Conservation (phyloP, 2,797 vertebrate species). For the Tympanoctomys barrerae region DNA sequence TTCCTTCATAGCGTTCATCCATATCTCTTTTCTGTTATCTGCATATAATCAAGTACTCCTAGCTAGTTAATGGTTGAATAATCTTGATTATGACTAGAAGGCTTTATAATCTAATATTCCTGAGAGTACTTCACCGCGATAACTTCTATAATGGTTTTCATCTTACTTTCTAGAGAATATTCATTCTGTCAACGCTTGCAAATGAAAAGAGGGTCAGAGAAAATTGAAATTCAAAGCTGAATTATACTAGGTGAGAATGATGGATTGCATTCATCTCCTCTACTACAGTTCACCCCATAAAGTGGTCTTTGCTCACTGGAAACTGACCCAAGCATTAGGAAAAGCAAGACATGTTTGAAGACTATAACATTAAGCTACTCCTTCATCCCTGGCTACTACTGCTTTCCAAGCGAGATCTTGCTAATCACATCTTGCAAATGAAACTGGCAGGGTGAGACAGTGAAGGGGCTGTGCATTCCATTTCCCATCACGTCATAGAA, state of each 20-base stretch:
- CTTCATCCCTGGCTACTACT: neutral
- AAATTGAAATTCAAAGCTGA: slow-evolving; percentile 33
- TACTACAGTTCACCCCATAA: neutral
- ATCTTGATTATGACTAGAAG: neutral
- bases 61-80: slow-evolving; percentile 8
- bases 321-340: neutral
- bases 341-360: neutral
- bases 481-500: neutral
- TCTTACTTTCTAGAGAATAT: slow-evolving; percentile 36
- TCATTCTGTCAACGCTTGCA: slow-evolving; percentile 25
- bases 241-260: neutral
- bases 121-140: slow-evolving; percentile 15
- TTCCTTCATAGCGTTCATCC: neutral
- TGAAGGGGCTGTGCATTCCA: neutral
- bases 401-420: neutral
- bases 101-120: slow-evolving; percentile 40
- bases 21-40: neutral
- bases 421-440: neutral
- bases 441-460: neutral
- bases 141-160: neutral
- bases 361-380: neutral
- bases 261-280: slow-evolving; percentile 1
- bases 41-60: neutral
- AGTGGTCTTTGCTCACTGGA: slow-evolving; percentile 35
- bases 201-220: neutral